Evolutionary conservation across 2,797 vertebrate species (phyloP).

Genomic region (Remorina albescens): DNA sequence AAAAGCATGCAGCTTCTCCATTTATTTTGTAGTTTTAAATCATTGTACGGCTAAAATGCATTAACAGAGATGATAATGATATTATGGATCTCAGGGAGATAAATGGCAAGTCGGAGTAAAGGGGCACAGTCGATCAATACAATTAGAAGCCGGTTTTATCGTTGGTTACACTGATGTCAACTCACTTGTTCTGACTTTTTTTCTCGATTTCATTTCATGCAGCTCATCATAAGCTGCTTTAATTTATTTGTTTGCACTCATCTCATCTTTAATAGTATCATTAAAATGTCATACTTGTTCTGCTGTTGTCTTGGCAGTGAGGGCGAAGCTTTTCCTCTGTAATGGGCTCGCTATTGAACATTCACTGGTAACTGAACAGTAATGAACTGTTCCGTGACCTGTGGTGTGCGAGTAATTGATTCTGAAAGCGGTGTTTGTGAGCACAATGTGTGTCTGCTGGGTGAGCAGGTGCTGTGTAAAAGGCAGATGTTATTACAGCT

Average conservation of each 20-base stretch:
- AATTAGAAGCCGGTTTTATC: slow-evolving; percentile 43
- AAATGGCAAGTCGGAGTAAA: slow-evolving; percentile 49
- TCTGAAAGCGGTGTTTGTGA: slow-evolving; percentile 75
- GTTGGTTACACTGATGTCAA: slow-evolving; percentile 40
- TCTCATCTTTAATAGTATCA: slow-evolving; percentile 66
- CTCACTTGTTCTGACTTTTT: background rate
- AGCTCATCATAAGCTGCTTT: slow-evolving; percentile 45
- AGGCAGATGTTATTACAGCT: slow-evolving; percentile 59
- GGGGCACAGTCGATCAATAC: slow-evolving; percentile 53
- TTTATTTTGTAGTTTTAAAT: slow-evolving; percentile 41
- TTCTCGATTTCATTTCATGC: slow-evolving; percentile 6
- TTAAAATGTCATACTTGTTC: slow-evolving; percentile 70
- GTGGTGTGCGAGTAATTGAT: slow-evolving; percentile 81
- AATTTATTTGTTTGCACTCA: slow-evolving; percentile 61
- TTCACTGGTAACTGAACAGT: slow-evolving; percentile 80
- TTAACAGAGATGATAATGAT: slow-evolving; percentile 39
- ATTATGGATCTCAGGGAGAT: slow-evolving; percentile 52
- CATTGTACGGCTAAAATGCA: slow-evolving; percentile 15
- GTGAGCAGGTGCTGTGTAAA: slow-evolving; percentile 58
- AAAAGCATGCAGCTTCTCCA: slow-evolving; percentile 17
- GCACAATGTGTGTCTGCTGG: slow-evolving; percentile 64
- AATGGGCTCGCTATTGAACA: slow-evolving; percentile 76
- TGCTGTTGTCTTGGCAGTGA: slow-evolving; percentile 61
- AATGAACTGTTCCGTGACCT: slow-evolving; percentile 82
- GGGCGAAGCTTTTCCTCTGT: slow-evolving; percentile 63